A percentile compares a stretch with the other conserved stretches of the same genome.
Conservation (phyloP, 2,113 vertebrate genomes). For the Trogon surrucura region DNA sequence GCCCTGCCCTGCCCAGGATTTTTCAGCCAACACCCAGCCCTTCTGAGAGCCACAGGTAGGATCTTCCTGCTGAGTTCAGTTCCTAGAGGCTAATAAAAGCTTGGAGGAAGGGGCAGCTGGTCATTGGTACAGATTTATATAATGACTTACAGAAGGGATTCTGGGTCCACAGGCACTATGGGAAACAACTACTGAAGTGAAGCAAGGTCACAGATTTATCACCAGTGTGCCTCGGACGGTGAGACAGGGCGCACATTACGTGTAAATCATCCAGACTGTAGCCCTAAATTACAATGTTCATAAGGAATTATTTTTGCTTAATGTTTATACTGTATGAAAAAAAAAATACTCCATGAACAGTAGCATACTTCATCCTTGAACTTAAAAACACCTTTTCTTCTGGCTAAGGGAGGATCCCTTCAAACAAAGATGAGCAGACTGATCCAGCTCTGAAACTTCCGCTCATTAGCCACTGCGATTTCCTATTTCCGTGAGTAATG, state of each 20-base stretch:
- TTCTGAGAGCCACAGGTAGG: not conserved
- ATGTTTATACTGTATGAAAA: not conserved
- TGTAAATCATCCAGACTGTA: not conserved
- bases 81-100: not conserved
- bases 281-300: not conserved
- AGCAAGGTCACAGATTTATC: not conserved
- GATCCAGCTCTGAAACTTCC: not conserved
- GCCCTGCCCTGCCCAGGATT: not conserved
- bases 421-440: not conserved
- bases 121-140: not conserved
- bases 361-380: constrained; percentile 15
- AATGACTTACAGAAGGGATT: not conserved
- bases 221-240: not conserved
- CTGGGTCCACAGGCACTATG: not conserved
- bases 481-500: constrained; percentile 6
- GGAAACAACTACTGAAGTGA: not conserved
- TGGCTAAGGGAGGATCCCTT: not conserved
- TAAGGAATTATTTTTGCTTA: not conserved
- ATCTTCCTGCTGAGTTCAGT: not conserved
- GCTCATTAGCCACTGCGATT: constrained; percentile 13
- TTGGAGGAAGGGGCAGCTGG: not conserved
- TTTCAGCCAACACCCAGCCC: not conserved
- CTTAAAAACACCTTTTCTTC: not conserved
- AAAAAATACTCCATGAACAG: not conserved
- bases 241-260: not conserved